These are phyloP conservation scores for Centropus bengalensis DNA, from an alignment of 2,113 vertebrate genomes.

Conservation along the genomic window DNA sequence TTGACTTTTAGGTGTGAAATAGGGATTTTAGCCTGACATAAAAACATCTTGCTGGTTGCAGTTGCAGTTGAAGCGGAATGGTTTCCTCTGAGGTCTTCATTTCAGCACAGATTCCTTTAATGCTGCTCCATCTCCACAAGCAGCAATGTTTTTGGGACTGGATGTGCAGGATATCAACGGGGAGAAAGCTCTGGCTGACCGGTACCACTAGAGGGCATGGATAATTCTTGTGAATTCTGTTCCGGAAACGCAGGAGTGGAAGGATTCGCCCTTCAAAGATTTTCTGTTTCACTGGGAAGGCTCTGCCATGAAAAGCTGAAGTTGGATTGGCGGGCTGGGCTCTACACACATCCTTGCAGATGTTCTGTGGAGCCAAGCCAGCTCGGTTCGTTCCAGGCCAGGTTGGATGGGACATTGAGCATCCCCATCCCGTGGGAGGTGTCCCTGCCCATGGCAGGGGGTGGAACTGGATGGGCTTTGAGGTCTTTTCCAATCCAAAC, in stretches of 20 bases:
- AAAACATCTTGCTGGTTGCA: not conserved
- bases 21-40: not conserved
- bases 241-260: not conserved
- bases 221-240: not conserved
- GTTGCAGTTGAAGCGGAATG: not conserved
- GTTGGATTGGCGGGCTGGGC: not conserved
- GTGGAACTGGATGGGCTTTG: too few relatives aligned
- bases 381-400: not conserved
- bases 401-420: too few relatives aligned
- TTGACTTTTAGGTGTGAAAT: not conserved
- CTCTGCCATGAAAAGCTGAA: not conserved
- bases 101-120: not conserved
- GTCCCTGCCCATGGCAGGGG: too few relatives aligned
- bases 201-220: slow-evolving; percentile 36
- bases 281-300: not conserved
- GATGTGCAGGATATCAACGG: not conserved
- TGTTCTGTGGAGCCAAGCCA: not conserved
- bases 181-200: not conserved
- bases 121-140: not conserved
- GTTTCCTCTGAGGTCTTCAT: not conserved
- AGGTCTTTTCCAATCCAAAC: too few relatives aligned
- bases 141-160: not conserved
- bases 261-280: not conserved
- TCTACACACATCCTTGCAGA: not conserved
- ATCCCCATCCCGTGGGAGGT: too few relatives aligned